A percentile compares a stretch with the other conserved stretches of the same genome.
Evolutionary conservation across 2,888 invertebrate species (phyloP).

Genomic region (Zhengitettix transpicula): DNA sequence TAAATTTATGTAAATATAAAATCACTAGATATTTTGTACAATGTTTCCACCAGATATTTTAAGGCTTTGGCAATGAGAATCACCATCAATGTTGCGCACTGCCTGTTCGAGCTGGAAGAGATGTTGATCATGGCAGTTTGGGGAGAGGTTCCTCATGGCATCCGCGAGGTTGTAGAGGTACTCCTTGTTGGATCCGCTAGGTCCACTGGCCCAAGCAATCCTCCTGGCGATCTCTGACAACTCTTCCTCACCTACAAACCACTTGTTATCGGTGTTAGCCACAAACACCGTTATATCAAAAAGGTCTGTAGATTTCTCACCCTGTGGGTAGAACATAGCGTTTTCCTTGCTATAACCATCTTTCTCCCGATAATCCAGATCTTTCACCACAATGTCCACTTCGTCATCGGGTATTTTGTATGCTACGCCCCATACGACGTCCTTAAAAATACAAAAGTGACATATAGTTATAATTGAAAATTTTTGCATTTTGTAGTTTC

Average conservation of each 20-base stretch:
- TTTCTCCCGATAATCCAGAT: slow-evolving; percentile 82
- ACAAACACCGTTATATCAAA: slow-evolving; percentile 66
- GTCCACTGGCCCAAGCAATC: slow-evolving; percentile 54
- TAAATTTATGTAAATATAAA: too few relatives aligned
- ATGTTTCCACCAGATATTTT: too few relatives aligned
- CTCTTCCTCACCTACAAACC: slow-evolving; percentile 60
- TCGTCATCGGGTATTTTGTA: slow-evolving; percentile 64
- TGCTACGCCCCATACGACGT: slow-evolving; percentile 79
- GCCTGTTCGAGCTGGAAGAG: slow-evolving; percentile 51
- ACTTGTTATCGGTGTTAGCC: slow-evolving; percentile 63
- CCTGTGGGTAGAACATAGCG: slow-evolving; percentile 51
- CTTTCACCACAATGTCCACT: slow-evolving; percentile 49
- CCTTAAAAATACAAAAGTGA: slow-evolving; percentile 24
- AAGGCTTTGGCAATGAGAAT: too few relatives aligned
- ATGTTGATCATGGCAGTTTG: slow-evolving; percentile 58
- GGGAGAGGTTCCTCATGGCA: slow-evolving; percentile 58
- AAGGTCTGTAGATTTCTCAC: slow-evolving; percentile 25
- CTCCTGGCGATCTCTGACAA: slow-evolving; percentile 63
- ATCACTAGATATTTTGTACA: too few relatives aligned
- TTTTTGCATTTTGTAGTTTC: too few relatives aligned
- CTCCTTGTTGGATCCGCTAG: slow-evolving; percentile 81
- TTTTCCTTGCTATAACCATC: slow-evolving; percentile 69
- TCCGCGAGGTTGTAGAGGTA: slow-evolving; percentile 74
- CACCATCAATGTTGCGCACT: slow-evolving; percentile 21
- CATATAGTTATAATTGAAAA: too few relatives aligned